A percentile compares a stretch with the other conserved stretches of the same genome.
These are phyloP conservation scores for Sapayoa aenigma DNA, from an alignment of 2,113 vertebrate species.

Conservation along the genomic window DNA sequence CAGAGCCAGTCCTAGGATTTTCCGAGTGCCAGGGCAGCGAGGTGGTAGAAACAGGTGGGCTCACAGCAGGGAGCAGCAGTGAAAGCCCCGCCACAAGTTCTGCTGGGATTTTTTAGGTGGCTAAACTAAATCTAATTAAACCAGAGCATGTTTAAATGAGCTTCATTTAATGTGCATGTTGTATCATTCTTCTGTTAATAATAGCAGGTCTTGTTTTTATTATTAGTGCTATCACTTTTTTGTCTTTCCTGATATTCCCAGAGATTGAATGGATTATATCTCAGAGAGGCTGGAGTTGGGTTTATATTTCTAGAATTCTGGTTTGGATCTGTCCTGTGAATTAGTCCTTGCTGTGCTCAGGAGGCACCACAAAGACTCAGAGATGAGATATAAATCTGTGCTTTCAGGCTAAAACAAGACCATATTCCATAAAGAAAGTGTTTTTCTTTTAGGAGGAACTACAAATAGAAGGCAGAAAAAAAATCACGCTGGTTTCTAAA, in stretches of 20 bases:
- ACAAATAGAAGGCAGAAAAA: background rate
- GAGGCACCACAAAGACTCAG: background rate
- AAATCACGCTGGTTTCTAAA: background rate
- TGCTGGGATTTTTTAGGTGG: conserved; percentile 56
- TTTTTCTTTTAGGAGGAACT: background rate
- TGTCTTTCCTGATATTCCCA: background rate
- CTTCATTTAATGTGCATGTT: conserved; percentile 29
- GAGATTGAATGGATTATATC: background rate
- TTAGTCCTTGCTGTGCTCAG: background rate
- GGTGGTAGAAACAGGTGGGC: conserved; percentile 68
- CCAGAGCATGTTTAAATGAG: conserved; percentile 53
- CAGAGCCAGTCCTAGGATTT: background rate
- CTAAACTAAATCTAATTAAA: conserved; percentile 70
- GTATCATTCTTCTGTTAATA: background rate
- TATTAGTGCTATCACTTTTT: background rate
- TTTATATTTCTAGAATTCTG: background rate
- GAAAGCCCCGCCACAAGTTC: conserved; percentile 26
- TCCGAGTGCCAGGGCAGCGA: background rate
- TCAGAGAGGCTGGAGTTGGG: background rate
- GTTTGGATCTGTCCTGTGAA: background rate
- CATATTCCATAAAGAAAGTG: background rate
- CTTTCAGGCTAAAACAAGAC: background rate
- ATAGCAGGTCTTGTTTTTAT: background rate
- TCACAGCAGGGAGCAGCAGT: conserved; percentile 41
- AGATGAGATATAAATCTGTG: background rate